Evolutionary conservation across 2,797 vertebrate genomes (phyloP), one percentile per base, ranked within the genome.

Genomic region (Tenualosa ilisha): DNA sequence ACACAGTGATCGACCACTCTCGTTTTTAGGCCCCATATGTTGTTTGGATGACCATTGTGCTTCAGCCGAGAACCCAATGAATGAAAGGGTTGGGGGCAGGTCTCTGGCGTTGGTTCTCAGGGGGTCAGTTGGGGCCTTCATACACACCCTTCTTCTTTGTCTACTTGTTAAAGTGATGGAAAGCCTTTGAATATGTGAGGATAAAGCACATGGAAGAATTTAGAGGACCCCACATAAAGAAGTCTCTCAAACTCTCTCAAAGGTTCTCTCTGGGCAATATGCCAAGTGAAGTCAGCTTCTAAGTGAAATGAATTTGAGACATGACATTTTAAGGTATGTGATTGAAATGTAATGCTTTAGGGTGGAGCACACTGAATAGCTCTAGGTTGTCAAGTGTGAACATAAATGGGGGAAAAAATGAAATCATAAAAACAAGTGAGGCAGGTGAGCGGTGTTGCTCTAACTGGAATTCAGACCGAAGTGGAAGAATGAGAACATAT

Each of bases 151-250:
- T 72, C 17, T 72, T 9, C 72, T 79, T 79, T 79, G 72, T 79
- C 72, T 46, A n/a, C 72, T 43, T 79, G 72, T 79, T 79, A 79
- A 43, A 40, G 26, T 79, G 72, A 79, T 79, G 37, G 37, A 79
- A 79, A 79, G 72, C 40, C 40, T 79, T 46, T 79, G 72, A 46
- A 46, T 79, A 79, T 46, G 40, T 43, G 22, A 22, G 37, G 8
- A 40, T 37, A 79, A 75, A 75, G 72, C 17, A 46, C 68, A 79
- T 24, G n/a, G 72, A 79, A 9, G 72, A 79, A 79, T 79, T 43
- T 46, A 43, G 6, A 22, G 37, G 72, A 79, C 72, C 17, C 72
- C 31, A 72, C 13, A 72, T 46, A 46, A 79, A 46, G 20, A 22
- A 46, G 15, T 43, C 3, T 46, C 40, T 46, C 6, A 79, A 79